These are phyloP conservation scores for Semotilus atromaculatus DNA, from an alignment of 2,797 vertebrate species.

Conservation along the genomic window DNA sequence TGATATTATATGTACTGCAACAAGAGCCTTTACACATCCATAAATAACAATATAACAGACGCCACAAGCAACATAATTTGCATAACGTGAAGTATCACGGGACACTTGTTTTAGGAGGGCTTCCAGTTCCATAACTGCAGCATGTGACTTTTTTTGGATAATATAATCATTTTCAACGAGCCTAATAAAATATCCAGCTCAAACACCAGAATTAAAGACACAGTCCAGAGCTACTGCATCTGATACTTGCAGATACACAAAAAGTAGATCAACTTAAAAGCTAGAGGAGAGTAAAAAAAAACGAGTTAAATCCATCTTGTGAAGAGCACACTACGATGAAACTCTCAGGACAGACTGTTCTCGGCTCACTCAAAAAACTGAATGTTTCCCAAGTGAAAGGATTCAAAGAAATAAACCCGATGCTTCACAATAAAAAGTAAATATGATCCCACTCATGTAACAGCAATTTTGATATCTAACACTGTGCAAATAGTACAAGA, in stretches of 20 bases:
- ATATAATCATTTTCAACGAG: not conserved
- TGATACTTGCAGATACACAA: not conserved
- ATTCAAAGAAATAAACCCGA: slow-evolving; percentile 27
- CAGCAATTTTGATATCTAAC: slow-evolving; percentile 53
- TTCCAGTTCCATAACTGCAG: slow-evolving; percentile 24
- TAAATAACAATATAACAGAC: not conserved
- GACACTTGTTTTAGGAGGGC: not conserved
- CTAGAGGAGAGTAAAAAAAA: not conserved
- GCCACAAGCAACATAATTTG: not conserved
- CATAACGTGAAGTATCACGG: not conserved
- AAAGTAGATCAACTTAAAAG: not conserved
- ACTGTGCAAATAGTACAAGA: slow-evolving; percentile 65
- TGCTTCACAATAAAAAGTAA: slow-evolving; percentile 40
- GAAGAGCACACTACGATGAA: not conserved
- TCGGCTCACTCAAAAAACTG: not conserved
- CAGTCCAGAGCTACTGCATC: not conserved
- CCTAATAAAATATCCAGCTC: slow-evolving; percentile 16
- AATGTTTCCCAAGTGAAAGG: slow-evolving; percentile 19
- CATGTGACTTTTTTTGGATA: not conserved
- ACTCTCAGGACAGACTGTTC: not conserved
- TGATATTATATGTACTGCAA: not conserved
- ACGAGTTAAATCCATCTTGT: not conserved
- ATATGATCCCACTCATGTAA: slow-evolving; percentile 59
- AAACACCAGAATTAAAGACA: not conserved
- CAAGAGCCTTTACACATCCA: slow-evolving; percentile 25